Evolutionary conservation across 1,140 invertebrate genomes (phyloP), one percentile per base, ranked within the genome.

Genomic region (Portunus trituberculatus): DNA sequence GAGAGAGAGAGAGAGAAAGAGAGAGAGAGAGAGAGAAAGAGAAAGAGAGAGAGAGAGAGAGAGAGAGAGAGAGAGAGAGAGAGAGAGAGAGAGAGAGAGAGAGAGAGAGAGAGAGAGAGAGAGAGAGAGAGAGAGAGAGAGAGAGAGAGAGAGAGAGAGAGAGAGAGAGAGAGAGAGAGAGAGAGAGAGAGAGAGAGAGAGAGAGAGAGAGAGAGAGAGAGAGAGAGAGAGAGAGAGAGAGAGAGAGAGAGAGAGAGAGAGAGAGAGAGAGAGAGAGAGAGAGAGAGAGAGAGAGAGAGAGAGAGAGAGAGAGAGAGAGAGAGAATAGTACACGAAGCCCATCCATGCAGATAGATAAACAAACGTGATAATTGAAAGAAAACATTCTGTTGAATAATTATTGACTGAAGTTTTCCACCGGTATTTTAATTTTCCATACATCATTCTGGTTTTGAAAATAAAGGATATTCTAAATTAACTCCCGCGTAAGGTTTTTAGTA

Each of bases 91-190:
- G 16, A 52, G 48, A n/a, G 25, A 59, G 45, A 28, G 16, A 52
- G 29, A 91, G 16, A 67, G 90, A 28, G n/a, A 32, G 28, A 29
- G 48, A 67, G 2, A 52, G 8, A 28, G 52, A 32, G 29, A 28
- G n/a, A 87, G 86, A 87, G n/a, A 48, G 89, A 91, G 31, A n/a
- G 46, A 28, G 45, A 91, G 31, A 52, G 90, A 52, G 48, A 59
- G 29, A 52, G 90, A 76, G 52, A 76, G 90, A 31, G 28, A 29
- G 29, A 28, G n/a, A 87, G n/a, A 2, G 52, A 20, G 52, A 32
- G 48, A 67, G 89, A 52, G 48, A 32, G 48, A 52, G 46, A 52
- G 25, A 52, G 45, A 91, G 16, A 52, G 48, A n/a, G 25, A 59
- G 45, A 28, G 16, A 52, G 29, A 91, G 16, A 67, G 90, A 28